These are phyloP conservation scores for Antechinus flavipes DNA, from an alignment of 2,113 vertebrate genomes.

Conservation along the genomic window DNA sequence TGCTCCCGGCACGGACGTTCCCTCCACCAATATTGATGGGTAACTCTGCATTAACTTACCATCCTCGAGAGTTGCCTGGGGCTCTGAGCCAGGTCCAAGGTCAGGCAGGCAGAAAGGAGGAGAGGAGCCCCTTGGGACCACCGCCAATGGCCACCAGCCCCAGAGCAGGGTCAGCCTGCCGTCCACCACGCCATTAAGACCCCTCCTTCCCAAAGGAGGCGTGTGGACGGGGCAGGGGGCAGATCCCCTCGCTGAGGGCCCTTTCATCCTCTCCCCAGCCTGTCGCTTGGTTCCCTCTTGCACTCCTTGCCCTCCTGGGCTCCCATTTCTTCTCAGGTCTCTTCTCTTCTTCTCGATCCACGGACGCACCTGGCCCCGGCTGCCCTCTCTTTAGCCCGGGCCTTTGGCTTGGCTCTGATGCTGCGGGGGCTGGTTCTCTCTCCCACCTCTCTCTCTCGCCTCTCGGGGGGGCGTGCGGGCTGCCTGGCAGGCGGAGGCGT, in stretches of 20 bases:
- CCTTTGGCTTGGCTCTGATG: neutral
- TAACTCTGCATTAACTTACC: neutral
- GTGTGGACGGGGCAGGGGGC: neutral
- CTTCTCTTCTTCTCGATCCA: neutral
- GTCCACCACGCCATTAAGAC: neutral
- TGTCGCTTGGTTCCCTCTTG: constrained; percentile 28
- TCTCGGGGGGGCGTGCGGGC: neutral
- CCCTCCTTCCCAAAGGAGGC: neutral
- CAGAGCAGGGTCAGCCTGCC: neutral
- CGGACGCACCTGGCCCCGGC: neutral
- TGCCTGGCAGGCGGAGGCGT: neutral
- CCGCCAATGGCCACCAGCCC: neutral
- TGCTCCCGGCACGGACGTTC: neutral
- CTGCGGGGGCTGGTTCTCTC: neutral
- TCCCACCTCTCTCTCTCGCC: neutral
- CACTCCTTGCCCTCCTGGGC: neutral
- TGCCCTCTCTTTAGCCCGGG: neutral
- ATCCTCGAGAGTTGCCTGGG: neutral
- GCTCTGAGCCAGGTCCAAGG: neutral
- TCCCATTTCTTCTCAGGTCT: neutral
- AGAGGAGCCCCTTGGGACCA: neutral
- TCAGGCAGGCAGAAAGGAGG: neutral
- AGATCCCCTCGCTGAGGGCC: constrained; percentile 83
- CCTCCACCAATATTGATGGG: neutral
- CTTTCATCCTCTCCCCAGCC: constrained; percentile 81